Evolutionary conservation across 2,113 vertebrate genomes (phyloP), one percentile per base, ranked within the genome.

Genomic region (Chionodraco myersi): DNA sequence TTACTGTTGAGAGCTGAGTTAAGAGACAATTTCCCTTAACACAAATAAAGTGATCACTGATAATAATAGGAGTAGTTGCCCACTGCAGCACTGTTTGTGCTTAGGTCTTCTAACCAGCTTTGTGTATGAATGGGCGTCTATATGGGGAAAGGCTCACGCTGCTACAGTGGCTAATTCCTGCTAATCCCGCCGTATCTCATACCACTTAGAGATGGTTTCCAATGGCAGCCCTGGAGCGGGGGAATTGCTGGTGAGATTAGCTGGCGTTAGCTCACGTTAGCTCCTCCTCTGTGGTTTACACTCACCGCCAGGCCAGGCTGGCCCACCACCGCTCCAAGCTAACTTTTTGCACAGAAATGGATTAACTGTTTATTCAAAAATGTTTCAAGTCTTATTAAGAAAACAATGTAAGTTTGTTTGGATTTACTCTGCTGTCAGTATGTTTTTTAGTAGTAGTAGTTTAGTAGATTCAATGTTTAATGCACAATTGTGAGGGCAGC

Each of bases 131-230:
- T 94, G 91, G 73, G 72, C 23, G 21, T 91, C 93, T 94, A 95
- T 94, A 94, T 90, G 87, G 51, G 90, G 94, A 94, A 95, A 92
- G 92, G 92, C 90, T 95, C 88, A 94, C 75, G 84, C 84, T 69
- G 90, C 90, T 90, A 74, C 88, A 59, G 69, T 52, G 52, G 80
- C 91, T 95, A 94, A 96, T 94, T 94, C 94, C 92, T 53, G 65
- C 48, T 95, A 96, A 95, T 95, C 94, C 92, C 76, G 26, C 45
- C 56, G 86, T 89, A 84, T 86, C 89, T 89, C 69, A 86, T 53
- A 82, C 82, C 90, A 85, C 86, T 87, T 88, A 91, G 80, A 73
- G 62, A 73, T 84, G 80, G 82, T 78, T 87, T 89, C 90, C 84
- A 86, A 72, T 86, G 89, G 90, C 86, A 87, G 85, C 68, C 47